These are phyloP conservation scores for Agrypnia vestita DNA, from an alignment of 1,140 invertebrate species.

Conservation along the genomic window DNA sequence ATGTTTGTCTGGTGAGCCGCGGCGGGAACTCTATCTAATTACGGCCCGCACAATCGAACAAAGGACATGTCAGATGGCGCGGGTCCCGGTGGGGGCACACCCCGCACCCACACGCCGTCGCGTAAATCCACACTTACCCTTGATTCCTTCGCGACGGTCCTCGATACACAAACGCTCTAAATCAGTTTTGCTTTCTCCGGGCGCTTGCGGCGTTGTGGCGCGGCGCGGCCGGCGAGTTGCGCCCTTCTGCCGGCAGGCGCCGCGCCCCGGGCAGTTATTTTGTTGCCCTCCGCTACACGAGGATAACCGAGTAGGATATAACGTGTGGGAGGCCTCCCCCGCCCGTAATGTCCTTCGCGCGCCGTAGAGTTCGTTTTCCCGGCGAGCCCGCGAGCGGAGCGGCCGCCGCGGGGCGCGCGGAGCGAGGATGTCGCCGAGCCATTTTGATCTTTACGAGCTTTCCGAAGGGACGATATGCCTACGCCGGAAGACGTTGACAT, in stretches of 20 bases:
- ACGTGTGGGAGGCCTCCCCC: constrained; percentile 56
- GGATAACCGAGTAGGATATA: constrained; percentile 60
- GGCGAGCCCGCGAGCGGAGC: constrained; percentile 22
- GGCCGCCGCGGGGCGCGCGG: constrained; percentile 2
- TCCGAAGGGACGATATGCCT: constrained; percentile 56
- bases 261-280: constrained; percentile 59
- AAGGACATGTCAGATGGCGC: constrained; percentile 60
- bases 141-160: constrained; percentile 51
- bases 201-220: constrained; percentile 28
- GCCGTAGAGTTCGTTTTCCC: constrained; percentile 51
- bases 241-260: constrained; percentile 12
- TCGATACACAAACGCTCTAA: constrained; percentile 44
- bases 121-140: constrained; percentile 61
- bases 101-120: constrained; percentile 55
- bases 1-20: constrained; percentile 33
- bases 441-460: constrained; percentile 54
- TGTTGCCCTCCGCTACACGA: constrained; percentile 59
- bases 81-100: constrained; percentile 34
- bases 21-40: constrained; percentile 59
- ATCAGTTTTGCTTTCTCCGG: constrained; percentile 40
- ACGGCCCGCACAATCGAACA: constrained; percentile 58
- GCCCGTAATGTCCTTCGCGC: constrained; percentile 46
- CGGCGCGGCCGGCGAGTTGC: constrained; percentile 8
- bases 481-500: constrained; percentile 60
- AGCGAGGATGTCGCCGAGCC: constrained; percentile 32